Percentiles rank a stretch among this genome's conserved stretches.
Conservation (phyloP, 2,888 invertebrate species). For the Andrena trimmerana region DNA sequence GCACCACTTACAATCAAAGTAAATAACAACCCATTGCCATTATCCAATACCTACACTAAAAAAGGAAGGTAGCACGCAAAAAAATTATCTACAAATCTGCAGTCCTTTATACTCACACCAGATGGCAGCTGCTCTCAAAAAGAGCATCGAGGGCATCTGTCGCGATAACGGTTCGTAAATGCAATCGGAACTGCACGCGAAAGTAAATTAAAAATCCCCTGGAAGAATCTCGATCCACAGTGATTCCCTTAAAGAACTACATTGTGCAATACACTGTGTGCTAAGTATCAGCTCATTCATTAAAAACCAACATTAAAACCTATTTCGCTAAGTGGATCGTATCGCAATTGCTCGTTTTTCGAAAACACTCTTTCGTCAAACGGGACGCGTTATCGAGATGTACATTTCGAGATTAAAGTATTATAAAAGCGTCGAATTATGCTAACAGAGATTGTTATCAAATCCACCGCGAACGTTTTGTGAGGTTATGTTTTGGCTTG, state of each 20-base stretch:
- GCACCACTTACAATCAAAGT: too few species aligned
- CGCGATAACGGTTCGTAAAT: conserved; percentile 1
- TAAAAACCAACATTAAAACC: too few species aligned
- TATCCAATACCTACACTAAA: too few species aligned
- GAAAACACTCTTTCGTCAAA: too few species aligned
- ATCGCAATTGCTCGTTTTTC: background rate
- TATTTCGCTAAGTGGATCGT: background rate
- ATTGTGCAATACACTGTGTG: too few species aligned
- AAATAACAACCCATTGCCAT: too few species aligned
- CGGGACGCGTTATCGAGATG: background rate
- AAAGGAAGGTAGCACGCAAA: too few species aligned
- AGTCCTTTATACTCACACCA: background rate
- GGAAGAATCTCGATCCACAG: background rate
- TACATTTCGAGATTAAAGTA: background rate
- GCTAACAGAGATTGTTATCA: too few species aligned
- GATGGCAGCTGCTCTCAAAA: conserved; percentile 29
- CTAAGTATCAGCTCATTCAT: background rate
- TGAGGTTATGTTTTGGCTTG: conserved; percentile 58
- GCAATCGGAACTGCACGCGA: background rate
- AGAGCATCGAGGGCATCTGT: conserved; percentile 1
- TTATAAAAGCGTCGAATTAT: background rate
- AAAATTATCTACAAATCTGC: too few species aligned
- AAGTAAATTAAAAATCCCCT: background rate
- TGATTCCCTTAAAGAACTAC: background rate
- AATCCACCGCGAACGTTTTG: background rate